These are phyloP conservation scores for Cremastinae sp. DNA, from an alignment of 2,888 invertebrate genomes.

Conservation along the genomic window DNA sequence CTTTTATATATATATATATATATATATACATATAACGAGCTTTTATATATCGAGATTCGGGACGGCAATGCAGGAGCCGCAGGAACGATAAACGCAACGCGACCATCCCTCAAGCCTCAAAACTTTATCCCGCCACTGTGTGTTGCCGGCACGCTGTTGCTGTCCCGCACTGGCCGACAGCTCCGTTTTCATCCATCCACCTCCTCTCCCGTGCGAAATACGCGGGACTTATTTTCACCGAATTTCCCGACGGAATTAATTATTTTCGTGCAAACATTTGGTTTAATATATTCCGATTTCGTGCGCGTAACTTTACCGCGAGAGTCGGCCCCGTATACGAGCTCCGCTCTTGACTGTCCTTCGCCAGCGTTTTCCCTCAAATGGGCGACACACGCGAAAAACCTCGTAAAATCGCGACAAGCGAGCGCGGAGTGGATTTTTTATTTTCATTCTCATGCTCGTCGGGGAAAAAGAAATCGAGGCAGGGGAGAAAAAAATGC, in stretches of 20 bases:
- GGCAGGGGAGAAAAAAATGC: not conserved
- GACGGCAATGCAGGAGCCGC: conserved; percentile 24
- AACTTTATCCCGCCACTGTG: conserved; percentile 9
- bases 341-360: conserved; percentile 30
- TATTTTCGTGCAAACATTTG: conserved; percentile 75
- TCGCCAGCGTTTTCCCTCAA: conserved; percentile 17
- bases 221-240: conserved; percentile 59
- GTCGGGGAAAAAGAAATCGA: not conserved
- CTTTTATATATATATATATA: not conserved
- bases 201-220: conserved; percentile 28
- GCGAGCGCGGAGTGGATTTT: not conserved
- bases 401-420: conserved; percentile 2
- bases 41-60: conserved; percentile 22
- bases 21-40: conserved; percentile 17
- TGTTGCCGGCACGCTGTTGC: not conserved
- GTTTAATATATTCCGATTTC: conserved; percentile 75
- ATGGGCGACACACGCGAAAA: conserved; percentile 13
- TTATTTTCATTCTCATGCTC: not conserved
- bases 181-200: conserved; percentile 38
- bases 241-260: conserved; percentile 73
- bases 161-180: conserved; percentile 37
- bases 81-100: conserved; percentile 30
- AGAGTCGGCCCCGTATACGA: not conserved
- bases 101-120: conserved; percentile 39
- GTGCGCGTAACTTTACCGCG: conserved; percentile 35